Base-by-base conservation (phyloP, 2,113 vertebrate species). In the Polyodon spathula region DNA sequence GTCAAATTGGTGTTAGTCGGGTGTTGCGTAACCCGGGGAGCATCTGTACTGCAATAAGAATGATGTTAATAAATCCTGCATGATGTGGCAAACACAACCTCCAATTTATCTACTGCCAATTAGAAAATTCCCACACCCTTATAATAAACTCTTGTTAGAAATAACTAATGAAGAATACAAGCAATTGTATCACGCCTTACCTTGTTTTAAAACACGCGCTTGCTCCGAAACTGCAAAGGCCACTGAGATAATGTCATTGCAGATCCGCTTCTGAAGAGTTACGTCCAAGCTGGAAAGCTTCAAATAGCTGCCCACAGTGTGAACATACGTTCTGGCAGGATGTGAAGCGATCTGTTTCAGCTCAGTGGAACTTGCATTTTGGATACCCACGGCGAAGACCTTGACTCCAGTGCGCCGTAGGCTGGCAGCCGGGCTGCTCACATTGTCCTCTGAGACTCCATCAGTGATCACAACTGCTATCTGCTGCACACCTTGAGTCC, bases 391-490 rank as follows among this genome's bases (percentile, higher is more conserved):
- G 0, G 81, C 77, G 5, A 87, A 93, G 51, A 93, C 46, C 0
- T 75, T 84, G 48, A 92, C 76, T 0, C 82, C 85, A 0, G 43
- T 51, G 1, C 72, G 71, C 1, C 83, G 78, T 8, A 94, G 82
- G 0, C 70, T 51, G 39, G 76, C 66, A 3, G 89, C 89, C 0
- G 77, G 57, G 2, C 9, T 16, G 4, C 16, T 71, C 46, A 91
- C 81, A 0, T 74, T 11, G 54, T 92, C 90, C n/a, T 82, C 64
- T 4, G 89, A 91, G 16, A 81, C 14, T 0, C 83, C 80, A 1
- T 86, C 82, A 0, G 82, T 90, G 73, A 93, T 85, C 53, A 93
- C 77, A 14, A 94, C 71, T 0, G 88, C 89, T 54, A 93, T 75
- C 73, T 90, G 86, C 58, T 82, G 81, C 11, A 88, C 63, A 0